Evolutionary conservation across 2,888 invertebrate species (phyloP).

Genomic region (Heterodera filipjevi): DNA sequence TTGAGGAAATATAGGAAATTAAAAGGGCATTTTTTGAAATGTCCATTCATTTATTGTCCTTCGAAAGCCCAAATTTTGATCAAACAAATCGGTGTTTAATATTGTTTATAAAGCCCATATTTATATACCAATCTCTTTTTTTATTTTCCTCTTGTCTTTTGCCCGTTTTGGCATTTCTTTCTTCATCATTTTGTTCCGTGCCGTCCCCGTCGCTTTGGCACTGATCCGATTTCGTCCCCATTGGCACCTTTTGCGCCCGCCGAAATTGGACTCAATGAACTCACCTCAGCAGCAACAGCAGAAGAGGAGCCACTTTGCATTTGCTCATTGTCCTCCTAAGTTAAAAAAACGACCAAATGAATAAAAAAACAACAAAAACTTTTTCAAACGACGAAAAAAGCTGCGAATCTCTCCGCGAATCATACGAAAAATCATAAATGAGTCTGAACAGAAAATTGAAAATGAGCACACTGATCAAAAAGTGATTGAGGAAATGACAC

Average conservation of each 20-base stretch:
- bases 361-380: not conserved
- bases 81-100: too few species aligned
- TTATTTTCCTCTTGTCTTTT: not conserved
- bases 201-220: not conserved
- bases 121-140: too few species aligned
- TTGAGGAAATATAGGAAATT: too few species aligned
- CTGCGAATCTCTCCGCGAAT: constrained; percentile 19
- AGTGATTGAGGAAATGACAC: not conserved
- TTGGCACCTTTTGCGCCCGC: not conserved
- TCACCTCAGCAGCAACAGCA: not conserved
- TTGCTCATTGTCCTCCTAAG: not conserved
- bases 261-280: not conserved
- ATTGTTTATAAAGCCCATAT: too few species aligned
- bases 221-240: not conserved
- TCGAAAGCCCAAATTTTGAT: too few species aligned
- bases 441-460: constrained; percentile 46
- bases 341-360: not conserved
- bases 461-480: not conserved
- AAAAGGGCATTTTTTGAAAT: too few species aligned
- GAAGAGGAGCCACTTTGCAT: not conserved
- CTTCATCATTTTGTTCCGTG: not conserved
- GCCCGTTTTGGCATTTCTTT: not conserved
- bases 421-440: constrained; percentile 56
- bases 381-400: constrained; percentile 6
- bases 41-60: too few species aligned